These are phyloP conservation scores for Zoanthus solanderi DNA, from an alignment of 92 coral and sea anemone species.

Conservation along the genomic window DNA sequence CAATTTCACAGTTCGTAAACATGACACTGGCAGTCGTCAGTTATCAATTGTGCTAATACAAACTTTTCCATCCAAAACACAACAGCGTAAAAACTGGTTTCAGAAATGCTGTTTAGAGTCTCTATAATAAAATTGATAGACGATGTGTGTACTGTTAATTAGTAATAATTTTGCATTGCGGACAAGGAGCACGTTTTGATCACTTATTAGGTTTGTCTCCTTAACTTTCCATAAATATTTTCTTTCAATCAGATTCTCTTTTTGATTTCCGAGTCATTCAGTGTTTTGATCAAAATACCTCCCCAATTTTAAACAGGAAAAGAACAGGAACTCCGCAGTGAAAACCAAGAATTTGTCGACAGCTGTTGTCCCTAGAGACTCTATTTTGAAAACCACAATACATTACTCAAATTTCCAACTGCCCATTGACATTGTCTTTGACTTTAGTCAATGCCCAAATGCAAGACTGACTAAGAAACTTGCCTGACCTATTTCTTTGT, in stretches of 20 bases:
- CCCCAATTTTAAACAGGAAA: constrained; percentile 9
- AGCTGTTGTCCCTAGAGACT: constrained; percentile 50
- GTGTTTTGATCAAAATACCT: neutral
- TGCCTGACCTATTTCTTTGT: neutral
- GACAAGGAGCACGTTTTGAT: no score
- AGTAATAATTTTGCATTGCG: no score
- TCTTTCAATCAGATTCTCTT: no score
- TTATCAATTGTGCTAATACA: constrained; percentile 57
- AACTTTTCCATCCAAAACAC: constrained; percentile 68
- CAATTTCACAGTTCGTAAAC: constrained; percentile 32
- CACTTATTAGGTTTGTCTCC: neutral
- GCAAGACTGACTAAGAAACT: neutral
- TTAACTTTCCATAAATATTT: no score
- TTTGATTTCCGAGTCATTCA: neutral
- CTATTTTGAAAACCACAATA: constrained; percentile 17
- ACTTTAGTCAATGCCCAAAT: neutral
- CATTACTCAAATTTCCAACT: constrained; percentile 30
- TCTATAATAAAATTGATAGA: neutral
- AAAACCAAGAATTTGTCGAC: constrained; percentile 36
- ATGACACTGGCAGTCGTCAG: neutral
- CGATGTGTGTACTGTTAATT: neutral
- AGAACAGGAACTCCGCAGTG: constrained; percentile 15
- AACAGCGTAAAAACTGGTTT: constrained; percentile 71
- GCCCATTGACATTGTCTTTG: neutral
- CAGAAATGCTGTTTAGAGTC: constrained; percentile 1